These are phyloP conservation scores for Ochropleura plecta DNA, from an alignment of 2,888 invertebrate genomes.

Conservation along the genomic window DNA sequence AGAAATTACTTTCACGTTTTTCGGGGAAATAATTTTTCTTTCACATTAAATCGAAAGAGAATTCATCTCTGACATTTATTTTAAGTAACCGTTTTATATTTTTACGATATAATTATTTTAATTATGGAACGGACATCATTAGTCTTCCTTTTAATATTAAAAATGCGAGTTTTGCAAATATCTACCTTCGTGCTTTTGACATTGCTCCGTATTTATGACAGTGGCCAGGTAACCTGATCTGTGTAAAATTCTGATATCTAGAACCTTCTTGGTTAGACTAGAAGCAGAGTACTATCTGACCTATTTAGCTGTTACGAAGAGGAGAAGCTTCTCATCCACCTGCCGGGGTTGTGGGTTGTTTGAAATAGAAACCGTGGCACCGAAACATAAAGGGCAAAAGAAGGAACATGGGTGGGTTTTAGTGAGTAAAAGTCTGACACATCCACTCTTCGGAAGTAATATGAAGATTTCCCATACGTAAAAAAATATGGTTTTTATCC, in stretches of 20 bases:
- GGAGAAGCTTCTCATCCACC: neutral
- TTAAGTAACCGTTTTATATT: neutral
- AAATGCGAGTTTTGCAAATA: neutral
- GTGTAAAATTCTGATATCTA: neutral
- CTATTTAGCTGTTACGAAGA: neutral
- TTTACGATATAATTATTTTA: constrained; percentile 6
- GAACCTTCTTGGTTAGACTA: neutral
- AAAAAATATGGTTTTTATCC: too few species aligned
- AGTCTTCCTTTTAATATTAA: neutral
- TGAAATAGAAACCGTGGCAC: too few species aligned
- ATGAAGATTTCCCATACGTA: too few species aligned
- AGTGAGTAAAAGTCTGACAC: too few species aligned
- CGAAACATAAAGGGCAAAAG: too few species aligned
- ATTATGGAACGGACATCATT: neutral
- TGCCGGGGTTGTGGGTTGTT: too few species aligned
- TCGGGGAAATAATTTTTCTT: neutral
- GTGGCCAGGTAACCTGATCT: neutral
- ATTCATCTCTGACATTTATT: neutral
- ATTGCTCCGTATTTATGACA: too few species aligned
- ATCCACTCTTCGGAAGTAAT: too few species aligned
- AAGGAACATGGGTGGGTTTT: too few species aligned
- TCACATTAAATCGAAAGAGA: neutral
- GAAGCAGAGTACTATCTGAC: neutral
- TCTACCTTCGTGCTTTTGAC: too few species aligned
- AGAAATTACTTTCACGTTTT: neutral